Evolutionary conservation across 2,888 invertebrate genomes (phyloP).

Genomic region (Artemia sinica): DNA sequence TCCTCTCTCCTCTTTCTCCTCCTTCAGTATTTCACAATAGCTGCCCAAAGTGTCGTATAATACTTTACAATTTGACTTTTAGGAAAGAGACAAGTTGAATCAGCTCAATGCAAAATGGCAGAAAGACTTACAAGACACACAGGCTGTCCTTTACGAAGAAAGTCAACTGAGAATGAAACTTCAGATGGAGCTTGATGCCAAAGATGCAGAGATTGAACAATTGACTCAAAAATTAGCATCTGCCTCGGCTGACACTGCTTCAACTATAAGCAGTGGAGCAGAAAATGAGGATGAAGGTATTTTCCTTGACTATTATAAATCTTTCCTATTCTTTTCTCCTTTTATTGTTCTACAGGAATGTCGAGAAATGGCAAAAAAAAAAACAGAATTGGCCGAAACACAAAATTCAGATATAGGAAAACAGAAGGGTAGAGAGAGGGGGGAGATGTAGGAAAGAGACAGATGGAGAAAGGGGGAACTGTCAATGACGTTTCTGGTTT

Average conservation of each 20-base stretch:
- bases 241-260: conserved; percentile 51
- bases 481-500: too few species aligned
- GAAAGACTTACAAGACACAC: conserved; percentile 65
- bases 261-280: conserved; percentile 56
- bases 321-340: too few species aligned
- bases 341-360: too few species aligned
- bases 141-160: conserved; percentile 67
- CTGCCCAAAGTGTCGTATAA: not conserved
- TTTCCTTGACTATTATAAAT: conserved; percentile 31
- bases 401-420: not conserved
- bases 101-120: conserved; percentile 66
- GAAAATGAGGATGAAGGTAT: conserved; percentile 55
- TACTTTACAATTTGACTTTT: conserved; percentile 13
- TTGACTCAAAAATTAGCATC: conserved; percentile 57
- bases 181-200: conserved; percentile 91
- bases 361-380: too few species aligned
- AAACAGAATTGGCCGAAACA: not conserved
- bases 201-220: conserved; percentile 88
- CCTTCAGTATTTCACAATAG: conserved; percentile 16
- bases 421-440: not conserved
- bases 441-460: conserved; percentile 3
- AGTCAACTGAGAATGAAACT: conserved; percentile 54
- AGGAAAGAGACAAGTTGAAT: conserved; percentile 83
- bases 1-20: conserved; percentile 7
- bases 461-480: too few species aligned